Evolutionary conservation across 1,140 invertebrate species (phyloP).

Genomic region (Rhagoletis pomonella): DNA sequence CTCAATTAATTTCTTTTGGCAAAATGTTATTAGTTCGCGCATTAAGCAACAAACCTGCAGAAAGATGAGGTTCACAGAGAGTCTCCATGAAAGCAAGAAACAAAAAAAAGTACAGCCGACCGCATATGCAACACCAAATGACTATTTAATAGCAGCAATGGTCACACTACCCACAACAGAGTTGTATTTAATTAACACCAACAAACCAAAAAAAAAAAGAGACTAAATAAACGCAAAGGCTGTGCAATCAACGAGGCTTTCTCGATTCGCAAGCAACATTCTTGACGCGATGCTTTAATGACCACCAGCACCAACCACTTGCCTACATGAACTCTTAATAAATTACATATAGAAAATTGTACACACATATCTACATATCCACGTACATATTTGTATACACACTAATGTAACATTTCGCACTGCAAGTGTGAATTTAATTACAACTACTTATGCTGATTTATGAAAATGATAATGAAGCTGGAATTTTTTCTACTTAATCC

Average conservation of each 20-base stretch:
- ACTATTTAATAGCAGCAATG: not conserved
- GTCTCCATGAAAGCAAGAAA: too few relatives aligned
- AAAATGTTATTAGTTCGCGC: too few relatives aligned
- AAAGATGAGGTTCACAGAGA: too few relatives aligned
- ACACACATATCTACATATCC: not conserved
- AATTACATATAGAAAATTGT: too few relatives aligned
- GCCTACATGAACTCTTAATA: not conserved
- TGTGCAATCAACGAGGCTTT: conserved; percentile 44
- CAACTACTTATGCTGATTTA: conserved; percentile 51
- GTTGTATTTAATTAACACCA: conserved; percentile 30
- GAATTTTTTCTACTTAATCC: conserved; percentile 43
- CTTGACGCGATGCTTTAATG: conserved; percentile 8
- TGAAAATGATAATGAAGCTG: conserved; percentile 52
- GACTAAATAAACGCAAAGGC: not conserved
- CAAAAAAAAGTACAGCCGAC: too few relatives aligned
- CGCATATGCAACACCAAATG: not conserved
- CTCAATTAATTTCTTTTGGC: too few relatives aligned
- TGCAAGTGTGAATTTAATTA: conserved; percentile 52
- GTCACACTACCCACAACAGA: not conserved
- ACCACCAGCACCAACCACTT: not conserved
- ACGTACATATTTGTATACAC: not conserved
- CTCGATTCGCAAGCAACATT: conserved; percentile 5
- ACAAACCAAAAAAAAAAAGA: not conserved
- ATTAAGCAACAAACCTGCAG: too few relatives aligned
- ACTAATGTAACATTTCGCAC: not conserved